Conservation (phyloP, 2,113 vertebrate species). For the Trematocara nigrifrons region DNA sequence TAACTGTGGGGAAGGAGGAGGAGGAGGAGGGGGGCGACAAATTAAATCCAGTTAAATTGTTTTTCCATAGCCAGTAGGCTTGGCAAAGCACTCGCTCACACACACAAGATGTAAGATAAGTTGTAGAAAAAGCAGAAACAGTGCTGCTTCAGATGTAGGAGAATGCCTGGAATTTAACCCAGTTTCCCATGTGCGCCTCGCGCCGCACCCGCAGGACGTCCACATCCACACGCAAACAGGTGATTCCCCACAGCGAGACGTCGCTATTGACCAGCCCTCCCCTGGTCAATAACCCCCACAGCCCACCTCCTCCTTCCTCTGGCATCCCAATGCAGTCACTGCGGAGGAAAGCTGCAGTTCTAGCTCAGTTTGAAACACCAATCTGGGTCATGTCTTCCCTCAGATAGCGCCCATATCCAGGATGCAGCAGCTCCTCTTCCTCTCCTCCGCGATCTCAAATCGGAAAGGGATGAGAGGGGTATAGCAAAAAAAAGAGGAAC, state of each 20-base stretch:
- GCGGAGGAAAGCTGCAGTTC: conserved; percentile 8
- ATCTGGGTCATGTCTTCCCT: conserved; percentile 60
- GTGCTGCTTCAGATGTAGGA: conserved; percentile 34
- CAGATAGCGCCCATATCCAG: not conserved
- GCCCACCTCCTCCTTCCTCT: not conserved
- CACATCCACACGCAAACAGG: not conserved
- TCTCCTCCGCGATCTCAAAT: conserved; percentile 15
- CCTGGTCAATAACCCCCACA: not conserved
- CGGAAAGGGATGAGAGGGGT: not conserved
- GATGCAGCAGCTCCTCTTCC: not conserved
- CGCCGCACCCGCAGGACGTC: not conserved
- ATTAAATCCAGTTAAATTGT: conserved; percentile 75
- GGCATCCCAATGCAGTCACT: not conserved
- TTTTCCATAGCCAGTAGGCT: conserved; percentile 75
- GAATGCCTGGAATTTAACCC: conserved; percentile 67
- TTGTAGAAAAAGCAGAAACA: conserved; percentile 30
- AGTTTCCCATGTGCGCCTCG: conserved; percentile 41
- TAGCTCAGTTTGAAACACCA: not conserved
- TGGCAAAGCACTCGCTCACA: conserved; percentile 52
- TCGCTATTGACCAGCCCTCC: not conserved
- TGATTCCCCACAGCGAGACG: not conserved
- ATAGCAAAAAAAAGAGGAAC: not conserved
- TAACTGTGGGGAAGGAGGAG: conserved; percentile 2
- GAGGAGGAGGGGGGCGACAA: conserved; percentile 21
- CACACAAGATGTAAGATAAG: conserved; percentile 60